Evolutionary conservation across 2,797 vertebrate species (phyloP).

Genomic region (Pampus argenteus): DNA sequence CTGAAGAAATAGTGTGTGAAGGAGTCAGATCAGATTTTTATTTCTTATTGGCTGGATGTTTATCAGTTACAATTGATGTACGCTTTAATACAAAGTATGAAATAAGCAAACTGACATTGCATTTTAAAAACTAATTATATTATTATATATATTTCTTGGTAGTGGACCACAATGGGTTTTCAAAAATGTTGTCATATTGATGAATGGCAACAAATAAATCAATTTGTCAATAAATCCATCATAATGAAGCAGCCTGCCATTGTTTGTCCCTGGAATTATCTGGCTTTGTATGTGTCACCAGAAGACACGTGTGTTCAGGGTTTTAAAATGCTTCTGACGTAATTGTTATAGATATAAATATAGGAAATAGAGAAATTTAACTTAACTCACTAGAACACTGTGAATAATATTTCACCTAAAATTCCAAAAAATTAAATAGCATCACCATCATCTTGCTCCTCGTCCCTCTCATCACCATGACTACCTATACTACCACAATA

Average conservation of each 20-base stretch:
- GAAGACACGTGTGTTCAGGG: not conserved
- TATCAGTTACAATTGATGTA: not conserved
- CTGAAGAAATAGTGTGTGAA: not conserved
- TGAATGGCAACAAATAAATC: conserved; percentile 37
- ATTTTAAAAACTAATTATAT: not conserved
- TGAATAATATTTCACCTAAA: conserved; percentile 28
- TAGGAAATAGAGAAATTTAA: too few relatives aligned
- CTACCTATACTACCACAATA: conserved; percentile 36
- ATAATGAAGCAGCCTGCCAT: not conserved
- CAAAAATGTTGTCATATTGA: conserved; percentile 37
- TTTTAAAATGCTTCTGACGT: not conserved
- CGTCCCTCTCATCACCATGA: not conserved
- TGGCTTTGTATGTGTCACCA: conserved; percentile 9
- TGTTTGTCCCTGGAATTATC: conserved; percentile 35
- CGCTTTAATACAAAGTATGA: not conserved
- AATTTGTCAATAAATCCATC: conserved; percentile 45
- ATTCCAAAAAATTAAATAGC: conserved; percentile 27
- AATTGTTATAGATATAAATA: too few relatives aligned
- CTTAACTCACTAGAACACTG: conserved; percentile 2
- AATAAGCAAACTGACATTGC: not conserved
- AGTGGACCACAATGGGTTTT: conserved; percentile 13
- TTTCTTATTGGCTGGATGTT: not conserved
- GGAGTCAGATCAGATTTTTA: not conserved
- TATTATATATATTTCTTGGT: conserved; percentile 15
- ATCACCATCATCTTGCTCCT: conserved; percentile 10